These are phyloP conservation scores for Halesus radiatus DNA, from an alignment of 1,140 invertebrate species.

Conservation along the genomic window DNA sequence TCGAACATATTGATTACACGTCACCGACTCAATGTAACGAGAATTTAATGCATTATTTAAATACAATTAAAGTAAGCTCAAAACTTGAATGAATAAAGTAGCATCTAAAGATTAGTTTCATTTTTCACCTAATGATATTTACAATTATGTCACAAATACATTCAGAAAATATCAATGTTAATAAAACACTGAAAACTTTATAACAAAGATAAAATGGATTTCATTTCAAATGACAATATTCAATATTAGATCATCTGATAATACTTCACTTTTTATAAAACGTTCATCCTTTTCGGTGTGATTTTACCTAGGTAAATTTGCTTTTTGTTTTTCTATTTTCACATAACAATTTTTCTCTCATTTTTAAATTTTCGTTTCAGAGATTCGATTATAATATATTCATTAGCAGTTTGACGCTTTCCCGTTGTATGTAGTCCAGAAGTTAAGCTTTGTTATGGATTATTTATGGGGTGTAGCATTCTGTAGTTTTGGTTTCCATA, in stretches of 20 bases:
- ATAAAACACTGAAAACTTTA: constrained; percentile 54
- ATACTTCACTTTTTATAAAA: constrained; percentile 55
- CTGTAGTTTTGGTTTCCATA: too few species aligned
- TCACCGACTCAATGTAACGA: constrained; percentile 1
- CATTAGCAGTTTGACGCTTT: neutral
- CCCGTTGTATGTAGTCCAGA: too few species aligned
- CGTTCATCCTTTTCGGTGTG: constrained; percentile 38
- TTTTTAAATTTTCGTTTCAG: constrained; percentile 27
- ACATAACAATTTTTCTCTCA: constrained; percentile 26
- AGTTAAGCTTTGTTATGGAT: too few species aligned
- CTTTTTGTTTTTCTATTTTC: constrained; percentile 3
- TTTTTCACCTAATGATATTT: constrained; percentile 29
- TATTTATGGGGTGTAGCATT: too few species aligned
- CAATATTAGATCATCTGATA: constrained; percentile 52
- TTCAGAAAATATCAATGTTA: constrained; percentile 44
- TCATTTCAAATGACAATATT: constrained; percentile 53
- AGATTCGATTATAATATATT: constrained; percentile 14
- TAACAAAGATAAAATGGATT: constrained; percentile 56
- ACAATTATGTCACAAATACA: constrained; percentile 39
- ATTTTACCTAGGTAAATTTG: constrained; percentile 31
- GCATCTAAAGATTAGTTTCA: constrained; percentile 22
- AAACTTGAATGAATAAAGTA: constrained; percentile 10
- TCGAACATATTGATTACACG: neutral
- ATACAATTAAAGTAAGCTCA: constrained; percentile 35
- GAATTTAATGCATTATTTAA: neutral